Base-by-base conservation (phyloP, 1,140 invertebrate species). In the Palaemon carinicauda region DNA sequence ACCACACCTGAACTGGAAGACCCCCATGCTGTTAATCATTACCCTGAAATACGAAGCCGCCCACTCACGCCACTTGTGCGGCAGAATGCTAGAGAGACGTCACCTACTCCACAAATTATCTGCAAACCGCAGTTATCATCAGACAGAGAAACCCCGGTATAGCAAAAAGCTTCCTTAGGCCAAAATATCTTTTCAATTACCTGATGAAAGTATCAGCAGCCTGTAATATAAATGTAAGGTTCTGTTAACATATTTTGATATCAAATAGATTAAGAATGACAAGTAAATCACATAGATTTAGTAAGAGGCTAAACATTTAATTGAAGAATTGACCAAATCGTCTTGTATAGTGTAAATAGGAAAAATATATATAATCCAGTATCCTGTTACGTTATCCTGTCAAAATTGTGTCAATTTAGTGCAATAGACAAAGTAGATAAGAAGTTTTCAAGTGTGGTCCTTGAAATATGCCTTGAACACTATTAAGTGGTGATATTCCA, bases 81-180 rank as follows among this genome's bases (percentile, higher is more conserved):
- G 9, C 83, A 86, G 65, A 60, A 86, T 73, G 77, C 83, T 15
- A 2, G 54, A 19, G 83, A 86, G 24, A 29, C 65, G 4, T 86
- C 83, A 19, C 83, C 83, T 21, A 69, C 74, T 41, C 21, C 21
- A 24, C 83, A 53, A 19, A 86, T 86, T 21, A 86, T 77, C 17
- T 52, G 41, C 51, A 86, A 86, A 21, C 15, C 19, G 9, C 52
- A 75, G 15, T 74, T 77, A 31, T 56, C 29, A 12, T 53, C 53
- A 41, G 83, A 86, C n/a, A n/a, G 83, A 7, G 83, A 86, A 73
- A 86, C 83, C n/a, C 83, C 83, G 15, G 83, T 86, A n/a, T 86
- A 54, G 77, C 73, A 65, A 41, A 69, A 69, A 21, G 29, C 60
- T 27, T 21, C 21, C 24, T 14, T 17, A 69, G 9, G 60, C 60